Conservation (phyloP, 2,888 invertebrate genomes). For the Thysanoteuthis rhombus region DNA sequence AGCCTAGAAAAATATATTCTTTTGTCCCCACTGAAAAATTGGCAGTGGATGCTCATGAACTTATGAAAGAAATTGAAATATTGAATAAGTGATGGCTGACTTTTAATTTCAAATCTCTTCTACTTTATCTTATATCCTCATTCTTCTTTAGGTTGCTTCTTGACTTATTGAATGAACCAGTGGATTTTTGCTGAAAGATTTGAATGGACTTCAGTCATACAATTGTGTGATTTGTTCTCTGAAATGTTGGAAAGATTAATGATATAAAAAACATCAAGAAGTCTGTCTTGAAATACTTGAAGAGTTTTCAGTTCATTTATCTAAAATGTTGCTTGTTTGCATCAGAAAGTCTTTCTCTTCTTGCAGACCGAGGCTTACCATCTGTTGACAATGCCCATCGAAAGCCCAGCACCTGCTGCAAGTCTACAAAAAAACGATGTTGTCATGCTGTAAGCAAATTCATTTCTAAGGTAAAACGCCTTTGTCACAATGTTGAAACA, state of each 20-base stretch:
- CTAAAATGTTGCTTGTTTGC: not conserved
- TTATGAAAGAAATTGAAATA: too few relatives aligned
- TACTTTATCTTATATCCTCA: too few relatives aligned
- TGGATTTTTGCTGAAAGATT: too few relatives aligned
- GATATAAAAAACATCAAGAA: not conserved
- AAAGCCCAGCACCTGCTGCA: constrained; percentile 23
- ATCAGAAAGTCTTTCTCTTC: not conserved
- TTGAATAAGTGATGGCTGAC: not conserved
- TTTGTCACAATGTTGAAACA: not conserved
- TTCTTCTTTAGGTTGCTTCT: too few relatives aligned
- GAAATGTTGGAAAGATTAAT: not conserved
- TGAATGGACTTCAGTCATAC: too few relatives aligned
- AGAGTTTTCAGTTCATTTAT: not conserved
- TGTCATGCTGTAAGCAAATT: constrained; percentile 37
- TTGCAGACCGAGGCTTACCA: constrained; percentile 26
- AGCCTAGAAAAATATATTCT: too few relatives aligned
- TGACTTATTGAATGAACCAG: too few relatives aligned
- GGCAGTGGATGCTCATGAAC: too few relatives aligned
- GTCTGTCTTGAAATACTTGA: not conserved
- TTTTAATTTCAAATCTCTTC: not conserved
- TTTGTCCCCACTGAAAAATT: too few relatives aligned
- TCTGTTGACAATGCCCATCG: constrained; percentile 28
- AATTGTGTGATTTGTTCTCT: not conserved
- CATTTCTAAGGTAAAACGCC: constrained; percentile 38
- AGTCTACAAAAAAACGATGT: constrained; percentile 31